Base-by-base conservation (phyloP, 2,113 vertebrate genomes). In the Pleuronectes platessa region DNA sequence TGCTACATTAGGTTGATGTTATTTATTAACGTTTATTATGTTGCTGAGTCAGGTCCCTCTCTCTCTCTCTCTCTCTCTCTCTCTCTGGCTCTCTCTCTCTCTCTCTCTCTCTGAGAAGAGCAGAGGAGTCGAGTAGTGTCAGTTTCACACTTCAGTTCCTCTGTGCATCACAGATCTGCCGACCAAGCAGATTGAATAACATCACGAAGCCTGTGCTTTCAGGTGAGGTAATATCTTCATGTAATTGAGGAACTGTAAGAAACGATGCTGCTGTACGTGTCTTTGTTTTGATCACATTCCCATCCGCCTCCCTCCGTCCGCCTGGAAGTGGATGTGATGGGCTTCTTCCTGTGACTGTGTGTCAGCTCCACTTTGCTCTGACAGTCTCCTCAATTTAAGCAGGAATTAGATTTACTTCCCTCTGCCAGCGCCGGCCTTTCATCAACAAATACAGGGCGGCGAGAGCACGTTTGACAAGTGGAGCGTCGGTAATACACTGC, bases 321-420 rank as follows among this genome's bases (percentile, higher is more conserved):
- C 37, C 77, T 79, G 53, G 35, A 81, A 85, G 66, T 71, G 61
- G 67, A 74, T 79, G 70, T 75, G 76, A 89, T 82, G 72, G 26
- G 42, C 72, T 81, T 80, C 66, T 70, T 61, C 51, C 60, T 59
- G 42, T 27, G 20, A 82, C 71, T 71, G 65, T 74, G 90, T 90
- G 86, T 76, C 47, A 51, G 78, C 78, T 87, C 68, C 20, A 60
- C 74, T 90, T 92, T 85, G 75, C 75, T 64, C 84, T 62, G 86
- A 86, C 81, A 87, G 63, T 76, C 81, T 70, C 76, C 75, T 90
- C 84, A 82, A 71, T 88, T 86, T 83, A 49, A 76, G 63, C 68
- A 77, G 65, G 78, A 90, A 91, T 90, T 87, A 84, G 82, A 89
- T 89, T 87, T 83, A 80, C 68, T 82, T 80, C 53, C 78, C 78